phyloP scores from a whole-genome alignment of 2,888 invertebrate species.

The Drosophila nr. perissopoda region DNA sequence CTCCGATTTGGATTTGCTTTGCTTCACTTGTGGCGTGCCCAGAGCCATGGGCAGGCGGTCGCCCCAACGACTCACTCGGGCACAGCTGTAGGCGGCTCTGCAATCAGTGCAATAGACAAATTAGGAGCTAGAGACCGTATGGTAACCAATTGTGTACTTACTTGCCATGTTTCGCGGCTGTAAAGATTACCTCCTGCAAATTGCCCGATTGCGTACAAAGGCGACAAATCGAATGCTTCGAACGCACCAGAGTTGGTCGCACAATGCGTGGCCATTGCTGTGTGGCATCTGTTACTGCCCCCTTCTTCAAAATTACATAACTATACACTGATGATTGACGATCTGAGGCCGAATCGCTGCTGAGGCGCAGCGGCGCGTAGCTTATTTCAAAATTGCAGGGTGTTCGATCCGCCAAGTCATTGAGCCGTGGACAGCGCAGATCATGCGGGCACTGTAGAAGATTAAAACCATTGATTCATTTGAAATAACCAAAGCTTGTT shows the following conservation, averaged over 20 bases:
- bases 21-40: constrained; percentile 57
- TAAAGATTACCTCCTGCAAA: constrained; percentile 91
- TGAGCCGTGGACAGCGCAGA: constrained; percentile 89
- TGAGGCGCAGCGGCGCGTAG: constrained; percentile 86
- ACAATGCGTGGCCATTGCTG: constrained; percentile 92
- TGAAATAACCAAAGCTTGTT: not conserved
- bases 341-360: constrained; percentile 85
- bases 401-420: constrained; percentile 86
- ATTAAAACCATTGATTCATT: constrained; percentile 5
- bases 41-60: constrained; percentile 90
- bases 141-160: constrained; percentile 82
- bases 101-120: constrained; percentile 12
- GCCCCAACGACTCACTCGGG: constrained; percentile 91
- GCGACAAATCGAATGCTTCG: constrained; percentile 91
- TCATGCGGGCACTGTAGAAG: constrained; percentile 92
- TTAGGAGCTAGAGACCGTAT: not conserved
- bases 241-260: constrained; percentile 88
- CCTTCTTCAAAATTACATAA: constrained; percentile 93
- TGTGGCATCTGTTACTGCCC: constrained; percentile 86
- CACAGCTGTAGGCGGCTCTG: constrained; percentile 90
- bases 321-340: constrained; percentile 88
- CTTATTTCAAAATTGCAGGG: constrained; percentile 92
- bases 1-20: constrained; percentile 25
- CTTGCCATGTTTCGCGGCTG: constrained; percentile 91
- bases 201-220: constrained; percentile 91